These are phyloP conservation scores for Trididemnum nubilum DNA, from an alignment of 23 tunicate genomes.

Conservation along the genomic window DNA sequence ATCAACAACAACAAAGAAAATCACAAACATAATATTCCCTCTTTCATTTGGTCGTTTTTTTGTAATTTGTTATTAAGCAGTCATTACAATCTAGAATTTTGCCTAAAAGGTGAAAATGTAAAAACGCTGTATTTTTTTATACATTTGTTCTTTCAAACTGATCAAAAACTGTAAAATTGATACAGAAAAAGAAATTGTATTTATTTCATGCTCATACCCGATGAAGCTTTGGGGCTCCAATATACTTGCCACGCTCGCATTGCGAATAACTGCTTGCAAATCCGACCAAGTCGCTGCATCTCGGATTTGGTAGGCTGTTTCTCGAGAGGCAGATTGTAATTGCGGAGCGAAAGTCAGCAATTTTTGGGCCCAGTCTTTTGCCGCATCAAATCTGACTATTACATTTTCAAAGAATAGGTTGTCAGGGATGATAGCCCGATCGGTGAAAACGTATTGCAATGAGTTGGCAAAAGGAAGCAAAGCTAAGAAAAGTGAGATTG, in stretches of 20 bases:
- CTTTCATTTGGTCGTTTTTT: too few relatives aligned
- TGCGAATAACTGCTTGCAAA: neutral
- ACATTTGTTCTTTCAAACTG: too few relatives aligned
- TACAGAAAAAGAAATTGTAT: too few relatives aligned
- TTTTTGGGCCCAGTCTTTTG: constrained; percentile 23
- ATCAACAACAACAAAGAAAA: too few relatives aligned
- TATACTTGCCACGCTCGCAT: neutral
- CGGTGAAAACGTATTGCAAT: constrained; percentile 9
- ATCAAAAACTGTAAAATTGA: too few relatives aligned
- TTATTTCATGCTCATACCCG: too few relatives aligned
- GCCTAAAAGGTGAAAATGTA: too few relatives aligned
- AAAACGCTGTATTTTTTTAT: too few relatives aligned
- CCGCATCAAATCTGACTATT: constrained; percentile 22
- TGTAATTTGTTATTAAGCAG: too few relatives aligned
- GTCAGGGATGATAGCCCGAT: constrained; percentile 20
- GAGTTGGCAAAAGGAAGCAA: constrained; percentile 30
- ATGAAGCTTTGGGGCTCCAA: neutral
- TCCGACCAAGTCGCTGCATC: constrained; percentile 12
- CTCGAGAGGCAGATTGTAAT: neutral
- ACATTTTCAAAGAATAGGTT: constrained; percentile 33
- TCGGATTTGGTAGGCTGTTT: neutral
- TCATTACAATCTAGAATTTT: too few relatives aligned
- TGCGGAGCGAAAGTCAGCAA: constrained; percentile 14
- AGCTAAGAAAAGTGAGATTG: constrained; percentile 17
- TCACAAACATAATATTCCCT: too few relatives aligned